Evolutionary conservation across 1,140 invertebrate species (phyloP).

Genomic region (Nomia melanderi): DNA sequence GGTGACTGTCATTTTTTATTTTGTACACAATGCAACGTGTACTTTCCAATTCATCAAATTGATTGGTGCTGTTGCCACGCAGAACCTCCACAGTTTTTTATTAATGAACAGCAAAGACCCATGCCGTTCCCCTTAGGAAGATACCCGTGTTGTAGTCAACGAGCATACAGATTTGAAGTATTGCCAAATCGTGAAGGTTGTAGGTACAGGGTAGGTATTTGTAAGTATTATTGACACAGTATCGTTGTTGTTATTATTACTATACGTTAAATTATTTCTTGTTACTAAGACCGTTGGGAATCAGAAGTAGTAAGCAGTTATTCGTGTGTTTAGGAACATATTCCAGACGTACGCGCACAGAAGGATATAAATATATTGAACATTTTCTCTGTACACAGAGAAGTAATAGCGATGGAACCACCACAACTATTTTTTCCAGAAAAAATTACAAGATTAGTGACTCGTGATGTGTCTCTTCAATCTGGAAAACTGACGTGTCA

Average conservation of each 20-base stretch:
- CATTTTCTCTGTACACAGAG: slow-evolving; percentile 82
- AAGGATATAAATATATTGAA: slow-evolving; percentile 83
- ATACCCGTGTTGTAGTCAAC: slow-evolving; percentile 92
- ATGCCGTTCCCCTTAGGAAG: slow-evolving; percentile 85
- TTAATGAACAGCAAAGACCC: slow-evolving; percentile 84
- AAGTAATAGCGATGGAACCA: slow-evolving; percentile 83
- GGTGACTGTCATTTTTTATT: slow-evolving; percentile 91
- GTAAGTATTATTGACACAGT: slow-evolving; percentile 14
- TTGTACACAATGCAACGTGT: slow-evolving; percentile 87
- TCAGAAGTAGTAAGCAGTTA: not conserved
- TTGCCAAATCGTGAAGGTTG: slow-evolving; percentile 80
- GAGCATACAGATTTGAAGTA: slow-evolving; percentile 89
- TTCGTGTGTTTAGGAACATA: slow-evolving; percentile 82
- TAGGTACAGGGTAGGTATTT: slow-evolving; percentile 71
- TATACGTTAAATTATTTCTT: not conserved
- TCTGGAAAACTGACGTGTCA: slow-evolving; percentile 82
- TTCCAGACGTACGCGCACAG: slow-evolving; percentile 81
- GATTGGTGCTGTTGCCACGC: slow-evolving; percentile 91
- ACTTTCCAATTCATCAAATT: slow-evolving; percentile 89
- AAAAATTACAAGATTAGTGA: slow-evolving; percentile 84
- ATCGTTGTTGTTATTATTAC: no score
- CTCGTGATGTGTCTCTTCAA: slow-evolving; percentile 80
- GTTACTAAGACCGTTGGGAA: not conserved
- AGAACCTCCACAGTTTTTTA: slow-evolving; percentile 88
- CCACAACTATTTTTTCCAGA: slow-evolving; percentile 86